phyloP scores from a whole-genome alignment of 2,797 vertebrate genomes.

The Erpetoichthys calabaricus region DNA sequence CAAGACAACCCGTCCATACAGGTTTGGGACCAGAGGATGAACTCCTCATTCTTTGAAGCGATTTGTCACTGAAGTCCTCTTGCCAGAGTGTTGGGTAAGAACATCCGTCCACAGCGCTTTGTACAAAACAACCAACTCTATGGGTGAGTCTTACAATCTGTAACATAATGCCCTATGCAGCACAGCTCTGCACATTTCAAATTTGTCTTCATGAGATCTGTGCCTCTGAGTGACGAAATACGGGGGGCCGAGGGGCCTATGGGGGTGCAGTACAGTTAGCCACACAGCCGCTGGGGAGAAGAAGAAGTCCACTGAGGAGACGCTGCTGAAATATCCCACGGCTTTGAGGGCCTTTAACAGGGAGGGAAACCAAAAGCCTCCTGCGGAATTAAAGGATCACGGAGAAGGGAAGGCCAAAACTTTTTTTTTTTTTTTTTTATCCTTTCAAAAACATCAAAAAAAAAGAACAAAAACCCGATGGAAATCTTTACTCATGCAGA shows the following conservation, averaged over 20 bases:
- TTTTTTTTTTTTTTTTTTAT: conserved; percentile 46
- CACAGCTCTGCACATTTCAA: conserved; percentile 55
- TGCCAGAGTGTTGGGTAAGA: not conserved
- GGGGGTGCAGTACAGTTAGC: conserved; percentile 48
- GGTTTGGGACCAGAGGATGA: no score
- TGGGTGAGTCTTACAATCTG: conserved; percentile 31
- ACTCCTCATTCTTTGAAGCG: no score
- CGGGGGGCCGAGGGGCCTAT: conserved; percentile 35
- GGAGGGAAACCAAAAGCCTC: conserved; percentile 34
- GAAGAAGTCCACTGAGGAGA: conserved; percentile 41
- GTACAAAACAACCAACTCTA: not conserved
- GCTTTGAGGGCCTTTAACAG: conserved; percentile 32
- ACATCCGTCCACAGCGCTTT: not conserved
- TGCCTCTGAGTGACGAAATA: conserved; percentile 47
- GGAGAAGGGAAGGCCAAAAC: conserved; percentile 68
- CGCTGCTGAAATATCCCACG: conserved; percentile 36
- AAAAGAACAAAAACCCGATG: conserved; percentile 37
- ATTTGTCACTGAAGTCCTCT: no score
- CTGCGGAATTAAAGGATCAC: conserved; percentile 20
- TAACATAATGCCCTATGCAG: conserved; percentile 60
- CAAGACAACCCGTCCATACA: no score
- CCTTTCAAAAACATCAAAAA: conserved; percentile 58
- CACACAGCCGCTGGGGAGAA: conserved; percentile 47
- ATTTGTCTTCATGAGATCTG: conserved; percentile 55
- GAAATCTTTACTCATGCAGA: conserved; percentile 85